Conservation (phyloP, 2,113 vertebrate species). For the Anolis sagrei region DNA sequence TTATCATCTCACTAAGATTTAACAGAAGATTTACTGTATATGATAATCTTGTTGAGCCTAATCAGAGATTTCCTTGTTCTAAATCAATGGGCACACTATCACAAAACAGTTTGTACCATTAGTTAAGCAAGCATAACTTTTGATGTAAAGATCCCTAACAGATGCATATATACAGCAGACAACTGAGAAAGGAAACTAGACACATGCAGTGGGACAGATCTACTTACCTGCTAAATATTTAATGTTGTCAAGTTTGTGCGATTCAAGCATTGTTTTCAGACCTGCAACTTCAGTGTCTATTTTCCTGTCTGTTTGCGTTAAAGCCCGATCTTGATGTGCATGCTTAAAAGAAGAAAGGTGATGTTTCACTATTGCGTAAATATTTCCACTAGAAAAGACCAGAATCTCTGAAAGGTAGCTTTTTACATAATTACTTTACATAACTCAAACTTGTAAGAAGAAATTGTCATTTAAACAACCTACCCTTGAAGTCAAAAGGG, state of each 20-base stretch:
- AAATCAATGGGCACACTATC: neutral
- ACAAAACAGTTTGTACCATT: neutral
- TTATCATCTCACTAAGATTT: neutral
- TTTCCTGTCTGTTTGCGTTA: constrained; percentile 92
- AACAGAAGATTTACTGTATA: no score
- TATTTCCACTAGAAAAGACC: neutral
- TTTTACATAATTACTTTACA: neutral
- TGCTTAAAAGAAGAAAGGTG: constrained; percentile 76
- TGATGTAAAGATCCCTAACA: neutral
- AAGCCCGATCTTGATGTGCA: constrained; percentile 86
- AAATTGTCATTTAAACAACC: no score
- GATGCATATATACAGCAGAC: neutral
- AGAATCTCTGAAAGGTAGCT: neutral
- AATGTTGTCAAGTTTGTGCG: constrained; percentile 96
- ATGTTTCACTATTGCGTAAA: neutral
- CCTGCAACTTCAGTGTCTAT: constrained; percentile 96
- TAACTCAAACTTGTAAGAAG: neutral
- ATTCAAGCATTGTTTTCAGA: constrained; percentile 94
- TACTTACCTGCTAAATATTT: constrained; percentile 95
- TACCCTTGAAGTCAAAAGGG: no score
- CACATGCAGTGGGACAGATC: neutral
- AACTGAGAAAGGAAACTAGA: constrained; percentile 19
- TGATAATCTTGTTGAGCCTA: neutral
- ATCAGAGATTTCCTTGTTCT: constrained; percentile 19
- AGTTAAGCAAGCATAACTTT: neutral